Base-by-base conservation (phyloP, 2,888 invertebrate genomes). In the Cremastobaeus sp. region DNA sequence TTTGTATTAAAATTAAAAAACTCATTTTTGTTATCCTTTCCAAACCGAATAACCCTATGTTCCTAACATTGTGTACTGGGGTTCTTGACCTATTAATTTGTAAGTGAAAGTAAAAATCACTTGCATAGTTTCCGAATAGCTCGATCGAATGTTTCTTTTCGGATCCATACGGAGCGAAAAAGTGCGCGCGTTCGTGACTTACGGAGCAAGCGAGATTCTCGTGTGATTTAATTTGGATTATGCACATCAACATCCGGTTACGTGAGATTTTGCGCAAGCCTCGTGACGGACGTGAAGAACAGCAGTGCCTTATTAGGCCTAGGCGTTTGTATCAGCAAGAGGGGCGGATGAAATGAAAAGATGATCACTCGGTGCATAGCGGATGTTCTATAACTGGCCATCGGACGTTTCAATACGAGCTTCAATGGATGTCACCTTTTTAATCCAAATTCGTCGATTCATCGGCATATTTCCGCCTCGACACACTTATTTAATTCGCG, bases 361-460 rank as follows among this genome's bases (percentile, higher is more conserved):
- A 71, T 71, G 57, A 71, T 71, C 64, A 45, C 43, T 28, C 35
- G 54, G 45, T 48, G 21, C 48, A 50, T 65, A 81, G 77, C 85
- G 84, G 84, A 84, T 85, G 83, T 85, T 83, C 82, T 85, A 83
- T 85, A 84, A 81, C 82, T 79, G 84, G 81, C 78, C 77, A 82
- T 85, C 85, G 85, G 85, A 85, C 80, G 85, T 71, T 57, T 6
- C 52, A 65, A 12, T 43, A 66, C 64, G 66, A 73, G 74, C 62
- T 47, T 43, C 59, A 62, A 50, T 41, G n/a, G 25, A 9, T 21
- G 30, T 30, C 32, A 32, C 41, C 60, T 37, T 39, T 60, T 60
- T 48, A 60, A 60, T 60, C 48, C 48, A 39, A 60, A 32, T 52
- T 34, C 35, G 52, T 9, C 34, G 12, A 34, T 52, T 64, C 50